These are phyloP conservation scores for Pararge aegeria DNA, from an alignment of 1,140 invertebrate species.

Conservation along the genomic window DNA sequence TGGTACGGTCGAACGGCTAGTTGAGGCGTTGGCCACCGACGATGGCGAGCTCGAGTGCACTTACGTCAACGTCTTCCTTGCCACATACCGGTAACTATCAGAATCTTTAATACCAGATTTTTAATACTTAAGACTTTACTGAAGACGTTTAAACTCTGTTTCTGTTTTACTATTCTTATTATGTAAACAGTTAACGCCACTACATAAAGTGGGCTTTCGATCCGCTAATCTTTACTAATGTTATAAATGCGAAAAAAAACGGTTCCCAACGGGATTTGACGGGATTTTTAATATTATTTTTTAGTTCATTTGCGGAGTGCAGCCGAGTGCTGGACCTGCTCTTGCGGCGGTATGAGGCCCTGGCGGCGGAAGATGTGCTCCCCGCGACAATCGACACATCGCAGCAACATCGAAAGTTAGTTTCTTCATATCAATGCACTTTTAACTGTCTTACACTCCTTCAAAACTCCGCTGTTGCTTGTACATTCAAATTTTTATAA, in stretches of 20 bases:
- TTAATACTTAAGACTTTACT: too few relatives aligned
- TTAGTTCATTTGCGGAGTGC: slow-evolving; percentile 87
- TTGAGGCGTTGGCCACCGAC: slow-evolving; percentile 95
- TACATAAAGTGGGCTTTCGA: too few relatives aligned
- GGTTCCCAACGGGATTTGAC: too few relatives aligned
- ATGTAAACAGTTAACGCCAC: too few relatives aligned
- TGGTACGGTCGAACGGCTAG: slow-evolving; percentile 95
- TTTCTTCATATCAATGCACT: slow-evolving; percentile 21
- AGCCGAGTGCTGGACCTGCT: slow-evolving; percentile 91
- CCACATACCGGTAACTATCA: slow-evolving; percentile 87
- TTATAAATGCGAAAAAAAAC: too few relatives aligned
- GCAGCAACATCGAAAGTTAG: slow-evolving; percentile 88
- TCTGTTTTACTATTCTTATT: too few relatives aligned
- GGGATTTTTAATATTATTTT: slow-evolving; percentile 9
- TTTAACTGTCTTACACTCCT: slow-evolving; percentile 8
- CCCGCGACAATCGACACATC: slow-evolving; percentile 77
- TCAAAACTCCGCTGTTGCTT: not conserved
- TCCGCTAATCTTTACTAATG: too few relatives aligned
- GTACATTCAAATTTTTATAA: not conserved
- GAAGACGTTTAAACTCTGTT: too few relatives aligned
- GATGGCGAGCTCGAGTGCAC: slow-evolving; percentile 98
- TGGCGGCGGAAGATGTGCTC: slow-evolving; percentile 81
- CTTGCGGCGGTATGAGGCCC: slow-evolving; percentile 87
- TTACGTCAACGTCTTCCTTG: slow-evolving; percentile 98
- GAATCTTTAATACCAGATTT: not conserved